Percentiles rank a stretch among this genome's conserved stretches.
phyloP scores from a whole-genome alignment of 2,797 vertebrate species.

The Tragopan temminckii region DNA sequence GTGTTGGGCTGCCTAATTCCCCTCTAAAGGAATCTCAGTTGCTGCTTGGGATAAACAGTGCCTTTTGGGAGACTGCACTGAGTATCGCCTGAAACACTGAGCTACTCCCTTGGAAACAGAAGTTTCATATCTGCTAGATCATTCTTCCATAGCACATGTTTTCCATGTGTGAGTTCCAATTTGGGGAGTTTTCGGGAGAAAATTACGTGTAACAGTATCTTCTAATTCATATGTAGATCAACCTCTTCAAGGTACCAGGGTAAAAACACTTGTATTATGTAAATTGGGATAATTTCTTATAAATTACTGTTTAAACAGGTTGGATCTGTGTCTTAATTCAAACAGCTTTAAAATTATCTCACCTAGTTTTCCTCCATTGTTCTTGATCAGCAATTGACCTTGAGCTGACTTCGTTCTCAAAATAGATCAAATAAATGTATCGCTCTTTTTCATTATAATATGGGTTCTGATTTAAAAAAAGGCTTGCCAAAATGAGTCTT shows the following conservation, averaged over 20 bases:
- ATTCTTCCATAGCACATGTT: neutral
- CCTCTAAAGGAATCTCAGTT: slow-evolving; percentile 60
- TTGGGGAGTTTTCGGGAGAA: neutral
- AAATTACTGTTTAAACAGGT: slow-evolving; percentile 67
- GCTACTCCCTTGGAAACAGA: slow-evolving; percentile 54
- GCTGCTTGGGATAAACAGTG: slow-evolving; percentile 38
- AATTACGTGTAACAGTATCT: slow-evolving; percentile 12
- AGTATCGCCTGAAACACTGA: slow-evolving; percentile 4
- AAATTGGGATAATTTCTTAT: slow-evolving; percentile 66
- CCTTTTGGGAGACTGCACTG: slow-evolving; percentile 2
- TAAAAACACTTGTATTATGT: slow-evolving; percentile 58
- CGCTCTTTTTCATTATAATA: slow-evolving; percentile 71
- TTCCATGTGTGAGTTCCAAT: slow-evolving; percentile 16
- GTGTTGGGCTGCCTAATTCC: slow-evolving; percentile 75
- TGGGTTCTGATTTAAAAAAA: slow-evolving; percentile 64
- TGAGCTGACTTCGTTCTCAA: slow-evolving; percentile 75
- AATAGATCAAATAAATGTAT: slow-evolving; percentile 75
- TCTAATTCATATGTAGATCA: slow-evolving; percentile 64
- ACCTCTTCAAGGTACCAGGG: slow-evolving; percentile 31
- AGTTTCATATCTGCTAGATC: slow-evolving; percentile 55
- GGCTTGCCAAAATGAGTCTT: slow-evolving; percentile 65
- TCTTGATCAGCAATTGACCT: slow-evolving; percentile 78
- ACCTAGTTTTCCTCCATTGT: slow-evolving; percentile 76
- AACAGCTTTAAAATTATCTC: slow-evolving; percentile 68
- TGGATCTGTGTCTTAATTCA: slow-evolving; percentile 68